These are phyloP conservation scores for Promerops cafer DNA, from an alignment of 2,113 vertebrate species.

Conservation along the genomic window DNA sequence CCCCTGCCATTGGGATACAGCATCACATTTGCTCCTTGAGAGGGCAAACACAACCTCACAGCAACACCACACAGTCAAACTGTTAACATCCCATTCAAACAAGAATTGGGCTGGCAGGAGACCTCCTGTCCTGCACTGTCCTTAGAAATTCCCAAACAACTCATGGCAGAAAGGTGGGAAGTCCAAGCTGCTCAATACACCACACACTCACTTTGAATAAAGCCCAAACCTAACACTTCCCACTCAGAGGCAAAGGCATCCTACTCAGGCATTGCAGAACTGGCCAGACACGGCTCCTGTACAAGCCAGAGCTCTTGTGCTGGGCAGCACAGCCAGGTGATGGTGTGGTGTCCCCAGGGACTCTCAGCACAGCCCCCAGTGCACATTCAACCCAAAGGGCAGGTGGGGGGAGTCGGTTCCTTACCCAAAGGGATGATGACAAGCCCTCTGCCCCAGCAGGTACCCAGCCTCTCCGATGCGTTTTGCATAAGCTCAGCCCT, in stretches of 20 bases:
- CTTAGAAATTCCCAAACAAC: background rate
- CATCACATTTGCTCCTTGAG: background rate
- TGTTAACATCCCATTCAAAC: background rate
- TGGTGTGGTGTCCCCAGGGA: rapidly evolving
- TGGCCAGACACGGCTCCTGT: background rate
- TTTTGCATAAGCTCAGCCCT: background rate
- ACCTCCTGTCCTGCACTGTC: background rate
- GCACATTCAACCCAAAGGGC: background rate
- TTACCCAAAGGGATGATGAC: background rate
- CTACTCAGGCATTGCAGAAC: background rate
- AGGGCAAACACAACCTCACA: background rate
- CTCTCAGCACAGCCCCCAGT: background rate
- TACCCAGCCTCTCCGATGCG: rapidly evolving
- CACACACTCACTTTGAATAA: background rate
- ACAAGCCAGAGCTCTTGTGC: background rate
- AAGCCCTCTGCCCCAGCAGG: background rate
- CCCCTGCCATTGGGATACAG: background rate
- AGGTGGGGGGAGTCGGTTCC: background rate
- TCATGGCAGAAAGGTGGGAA: background rate
- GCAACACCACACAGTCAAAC: background rate
- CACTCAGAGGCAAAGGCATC: background rate
- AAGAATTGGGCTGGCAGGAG: background rate
- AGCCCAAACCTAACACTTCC: background rate
- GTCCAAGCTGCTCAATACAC: rapidly evolving
- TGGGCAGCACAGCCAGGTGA: rapidly evolving